Conservation (phyloP, 2,888 invertebrate genomes). For the Cephus rjabovi region DNA sequence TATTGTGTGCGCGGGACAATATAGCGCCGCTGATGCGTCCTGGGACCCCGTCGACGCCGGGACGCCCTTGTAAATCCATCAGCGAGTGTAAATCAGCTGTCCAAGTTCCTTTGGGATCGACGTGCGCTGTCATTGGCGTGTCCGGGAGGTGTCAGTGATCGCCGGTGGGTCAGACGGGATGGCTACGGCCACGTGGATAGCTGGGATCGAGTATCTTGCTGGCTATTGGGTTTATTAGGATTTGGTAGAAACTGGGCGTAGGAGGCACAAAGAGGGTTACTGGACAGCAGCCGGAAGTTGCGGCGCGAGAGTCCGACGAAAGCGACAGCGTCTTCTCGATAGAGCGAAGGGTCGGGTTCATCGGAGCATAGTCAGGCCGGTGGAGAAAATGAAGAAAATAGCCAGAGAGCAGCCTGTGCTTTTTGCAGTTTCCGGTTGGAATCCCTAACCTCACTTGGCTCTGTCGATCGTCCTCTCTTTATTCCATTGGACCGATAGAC, state of each 20-base stretch:
- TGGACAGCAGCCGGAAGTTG: neutral
- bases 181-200: neutral
- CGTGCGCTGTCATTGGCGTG: neutral
- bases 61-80: neutral
- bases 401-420: neutral
- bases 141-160: neutral
- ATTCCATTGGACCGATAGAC: neutral
- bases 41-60: neutral
- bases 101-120: neutral
- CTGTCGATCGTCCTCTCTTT: neutral
- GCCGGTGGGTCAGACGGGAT: neutral
- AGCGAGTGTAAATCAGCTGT: neutral
- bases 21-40: neutral
- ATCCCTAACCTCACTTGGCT: neutral
- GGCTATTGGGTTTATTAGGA: neutral
- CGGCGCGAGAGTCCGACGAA: neutral
- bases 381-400: neutral
- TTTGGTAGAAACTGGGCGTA: neutral
- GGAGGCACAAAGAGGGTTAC: neutral
- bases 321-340: slow-evolving; percentile 4
- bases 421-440: slow-evolving; percentile 5
- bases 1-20: neutral
- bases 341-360: neutral
- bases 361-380: neutral
- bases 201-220: neutral